These are phyloP conservation scores for Urosaurus nigricauda DNA, from an alignment of 2,797 vertebrate species.

Conservation along the genomic window DNA sequence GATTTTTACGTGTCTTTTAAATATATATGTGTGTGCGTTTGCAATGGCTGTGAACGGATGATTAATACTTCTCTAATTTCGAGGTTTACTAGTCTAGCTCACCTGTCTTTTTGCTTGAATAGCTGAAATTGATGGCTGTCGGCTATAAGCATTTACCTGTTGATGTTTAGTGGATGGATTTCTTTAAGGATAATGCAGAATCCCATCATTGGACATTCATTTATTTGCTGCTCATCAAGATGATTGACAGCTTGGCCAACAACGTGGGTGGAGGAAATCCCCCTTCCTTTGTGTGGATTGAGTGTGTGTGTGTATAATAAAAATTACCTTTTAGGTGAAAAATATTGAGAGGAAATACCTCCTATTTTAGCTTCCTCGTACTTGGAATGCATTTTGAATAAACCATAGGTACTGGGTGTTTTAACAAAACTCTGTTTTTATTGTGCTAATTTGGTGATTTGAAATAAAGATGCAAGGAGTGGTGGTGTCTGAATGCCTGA, in stretches of 20 bases:
- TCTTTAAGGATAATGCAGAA: conserved; percentile 85
- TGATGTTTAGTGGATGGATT: conserved; percentile 86
- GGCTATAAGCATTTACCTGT: conserved; percentile 84
- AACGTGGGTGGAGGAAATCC: conserved; percentile 68
- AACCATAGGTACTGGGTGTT: neutral
- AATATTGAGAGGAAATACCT: conserved; percentile 65
- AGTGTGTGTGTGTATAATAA: conserved; percentile 55
- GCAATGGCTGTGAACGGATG: conserved; percentile 79
- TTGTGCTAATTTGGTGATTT: conserved; percentile 16
- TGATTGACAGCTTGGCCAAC: conserved; percentile 84
- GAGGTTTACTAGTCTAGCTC: conserved; percentile 87
- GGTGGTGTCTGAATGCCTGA: conserved; percentile 10
- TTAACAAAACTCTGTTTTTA: neutral
- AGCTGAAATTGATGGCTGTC: conserved; percentile 85
- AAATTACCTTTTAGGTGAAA: conserved; percentile 71
- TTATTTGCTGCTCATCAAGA: conserved; percentile 86
- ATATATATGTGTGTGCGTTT: conserved; percentile 82
- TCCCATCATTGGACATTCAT: conserved; percentile 86
- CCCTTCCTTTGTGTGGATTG: conserved; percentile 70
- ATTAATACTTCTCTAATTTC: conserved; percentile 86
- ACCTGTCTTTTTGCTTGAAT: conserved; percentile 85
- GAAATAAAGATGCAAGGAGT: neutral
- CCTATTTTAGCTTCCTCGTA: conserved; percentile 20
- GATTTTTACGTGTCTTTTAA: conserved; percentile 80
- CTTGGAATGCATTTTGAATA: conserved; percentile 42